Evolutionary conservation across 2,113 vertebrate genomes (phyloP).

Genomic region (Gulo gulo): DNA sequence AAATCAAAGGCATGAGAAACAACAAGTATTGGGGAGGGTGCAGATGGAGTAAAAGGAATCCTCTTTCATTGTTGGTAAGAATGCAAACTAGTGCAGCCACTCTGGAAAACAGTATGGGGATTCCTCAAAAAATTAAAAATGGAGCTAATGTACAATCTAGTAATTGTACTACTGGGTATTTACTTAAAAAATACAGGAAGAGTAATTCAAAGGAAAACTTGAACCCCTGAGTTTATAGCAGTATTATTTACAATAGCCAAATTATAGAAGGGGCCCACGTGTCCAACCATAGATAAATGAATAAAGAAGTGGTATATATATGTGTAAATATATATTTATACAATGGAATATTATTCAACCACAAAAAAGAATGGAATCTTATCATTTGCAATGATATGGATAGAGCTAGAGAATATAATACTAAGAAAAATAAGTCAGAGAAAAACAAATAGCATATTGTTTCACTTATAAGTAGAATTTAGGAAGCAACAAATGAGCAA

Average conservation of each 20-base stretch:
- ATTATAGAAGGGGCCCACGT: neutral
- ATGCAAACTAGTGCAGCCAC: neutral
- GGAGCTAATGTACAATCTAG: neutral
- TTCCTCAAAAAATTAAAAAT: neutral
- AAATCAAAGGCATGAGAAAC: neutral
- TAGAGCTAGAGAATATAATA: neutral
- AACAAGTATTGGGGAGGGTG: neutral
- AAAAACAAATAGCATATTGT: neutral
- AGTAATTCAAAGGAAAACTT: neutral
- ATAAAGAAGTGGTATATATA: no score
- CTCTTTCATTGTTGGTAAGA: neutral
- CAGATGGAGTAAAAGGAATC: neutral
- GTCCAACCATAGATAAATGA: no score
- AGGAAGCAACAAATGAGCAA: neutral
- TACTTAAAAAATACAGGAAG: neutral
- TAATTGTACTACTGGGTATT: neutral
- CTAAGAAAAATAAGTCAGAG: neutral
- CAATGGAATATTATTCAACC: no score
- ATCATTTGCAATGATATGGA: no score
- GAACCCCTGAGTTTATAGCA: neutral
- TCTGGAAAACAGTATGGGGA: neutral
- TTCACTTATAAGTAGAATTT: neutral
- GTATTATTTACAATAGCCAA: neutral
- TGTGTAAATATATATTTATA: no score
- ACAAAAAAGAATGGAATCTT: no score